Evolutionary conservation across 2,113 vertebrate species (phyloP).

Genomic region (Cottus gobio): DNA sequence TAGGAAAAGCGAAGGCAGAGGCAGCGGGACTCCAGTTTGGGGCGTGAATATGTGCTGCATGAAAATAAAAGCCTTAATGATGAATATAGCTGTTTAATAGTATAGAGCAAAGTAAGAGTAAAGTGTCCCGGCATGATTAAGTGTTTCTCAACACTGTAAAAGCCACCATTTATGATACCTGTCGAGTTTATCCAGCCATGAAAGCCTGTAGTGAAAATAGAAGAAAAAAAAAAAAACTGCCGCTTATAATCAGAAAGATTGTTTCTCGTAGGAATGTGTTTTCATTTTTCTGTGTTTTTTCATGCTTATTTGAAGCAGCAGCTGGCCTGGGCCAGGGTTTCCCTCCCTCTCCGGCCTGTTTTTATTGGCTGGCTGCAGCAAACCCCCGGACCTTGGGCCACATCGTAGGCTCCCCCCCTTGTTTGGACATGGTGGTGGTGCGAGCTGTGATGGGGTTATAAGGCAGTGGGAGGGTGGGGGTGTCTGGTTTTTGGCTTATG

Average conservation of each 20-base stretch:
- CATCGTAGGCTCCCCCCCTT: slow-evolving; percentile 68
- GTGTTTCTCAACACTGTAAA: slow-evolving; percentile 40
- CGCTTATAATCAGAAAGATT: slow-evolving; percentile 63
- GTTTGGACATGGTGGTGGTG: slow-evolving; percentile 73
- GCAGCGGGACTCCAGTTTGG: not conserved
- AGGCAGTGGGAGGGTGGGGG: slow-evolving; percentile 32
- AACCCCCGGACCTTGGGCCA: slow-evolving; percentile 62
- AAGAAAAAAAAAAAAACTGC: slow-evolving; percentile 41
- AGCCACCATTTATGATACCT: slow-evolving; percentile 45
- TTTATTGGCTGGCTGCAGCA: slow-evolving; percentile 71
- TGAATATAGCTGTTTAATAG: slow-evolving; percentile 7
- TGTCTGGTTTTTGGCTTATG: slow-evolving; percentile 72
- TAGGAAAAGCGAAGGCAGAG: not conserved
- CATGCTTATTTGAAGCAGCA: slow-evolving; percentile 75
- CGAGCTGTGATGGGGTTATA: slow-evolving; percentile 69
- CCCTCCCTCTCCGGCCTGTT: slow-evolving; percentile 78
- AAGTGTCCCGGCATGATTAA: not conserved
- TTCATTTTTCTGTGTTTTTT: slow-evolving; percentile 64
- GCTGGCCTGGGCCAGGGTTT: slow-evolving; percentile 74
- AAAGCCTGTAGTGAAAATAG: slow-evolving; percentile 54
- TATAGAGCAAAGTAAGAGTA: not conserved
- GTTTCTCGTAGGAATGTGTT: slow-evolving; percentile 64
- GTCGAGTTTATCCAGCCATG: slow-evolving; percentile 48
- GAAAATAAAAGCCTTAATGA: not conserved
- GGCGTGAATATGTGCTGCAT: slow-evolving; percentile 22